phyloP scores from a whole-genome alignment of 2,888 invertebrate species.

The Galerucella pusilla region DNA sequence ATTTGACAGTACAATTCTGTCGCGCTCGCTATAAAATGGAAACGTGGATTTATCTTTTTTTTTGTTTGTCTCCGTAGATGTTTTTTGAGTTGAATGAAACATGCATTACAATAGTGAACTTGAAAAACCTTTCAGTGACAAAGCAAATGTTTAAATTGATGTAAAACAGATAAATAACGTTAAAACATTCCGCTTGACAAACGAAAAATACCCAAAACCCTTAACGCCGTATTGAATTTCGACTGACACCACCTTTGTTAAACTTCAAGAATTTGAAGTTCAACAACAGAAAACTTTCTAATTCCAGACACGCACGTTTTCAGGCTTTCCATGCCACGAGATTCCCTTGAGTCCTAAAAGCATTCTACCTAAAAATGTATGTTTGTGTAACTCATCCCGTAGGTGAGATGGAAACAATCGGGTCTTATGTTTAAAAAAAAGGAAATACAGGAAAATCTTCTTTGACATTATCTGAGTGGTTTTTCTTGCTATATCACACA shows the following conservation, averaged over 20 bases:
- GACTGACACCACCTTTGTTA: not conserved
- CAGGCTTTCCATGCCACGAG: not conserved
- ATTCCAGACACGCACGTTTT: slow-evolving; percentile 11
- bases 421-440: not conserved
- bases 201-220: not conserved
- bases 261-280: not conserved
- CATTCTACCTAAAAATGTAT: slow-evolving; percentile 8
- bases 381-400: slow-evolving; percentile 7
- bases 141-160: not conserved
- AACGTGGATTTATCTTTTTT: not conserved
- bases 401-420: not conserved
- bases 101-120: not conserved
- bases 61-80: not conserved
- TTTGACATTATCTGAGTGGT: not conserved
- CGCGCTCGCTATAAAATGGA: not conserved
- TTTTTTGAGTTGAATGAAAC: not conserved
- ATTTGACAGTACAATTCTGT: slow-evolving; percentile 10
- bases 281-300: slow-evolving; percentile 1
- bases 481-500: no score
- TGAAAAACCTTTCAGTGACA: no score
- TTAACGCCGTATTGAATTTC: not conserved
- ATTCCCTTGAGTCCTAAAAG: slow-evolving; percentile 11
- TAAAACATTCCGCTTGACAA: not conserved
- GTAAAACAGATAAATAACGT: not conserved
- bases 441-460: not conserved